Evolutionary conservation across 2,797 vertebrate genomes (phyloP).

Genomic region (Lagodon rhomboides): DNA sequence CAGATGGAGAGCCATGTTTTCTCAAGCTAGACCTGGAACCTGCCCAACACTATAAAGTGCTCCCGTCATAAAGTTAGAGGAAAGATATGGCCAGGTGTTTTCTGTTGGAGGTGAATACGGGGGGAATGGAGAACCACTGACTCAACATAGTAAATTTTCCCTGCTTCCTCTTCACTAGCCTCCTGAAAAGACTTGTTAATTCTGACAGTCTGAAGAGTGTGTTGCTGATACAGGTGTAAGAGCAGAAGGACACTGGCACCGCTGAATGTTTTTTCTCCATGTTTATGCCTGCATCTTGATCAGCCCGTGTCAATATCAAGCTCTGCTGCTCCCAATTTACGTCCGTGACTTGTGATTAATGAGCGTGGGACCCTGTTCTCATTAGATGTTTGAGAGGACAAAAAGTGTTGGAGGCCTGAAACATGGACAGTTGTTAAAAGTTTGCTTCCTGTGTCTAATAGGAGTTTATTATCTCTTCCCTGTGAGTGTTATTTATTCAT

Average conservation of each 20-base stretch:
- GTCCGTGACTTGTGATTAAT: constrained; percentile 36
- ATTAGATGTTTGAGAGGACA: constrained; percentile 30
- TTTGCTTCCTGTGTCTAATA: constrained; percentile 62
- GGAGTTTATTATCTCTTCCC: constrained; percentile 66
- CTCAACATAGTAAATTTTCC: constrained; percentile 65
- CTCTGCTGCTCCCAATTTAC: constrained; percentile 15
- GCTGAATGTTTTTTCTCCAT: constrained; percentile 23
- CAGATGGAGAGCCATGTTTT: constrained; percentile 54
- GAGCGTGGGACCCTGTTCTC: constrained; percentile 12
- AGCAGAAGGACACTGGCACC: constrained; percentile 30
- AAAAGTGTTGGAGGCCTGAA: constrained; percentile 29
- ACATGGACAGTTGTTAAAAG: constrained; percentile 39
- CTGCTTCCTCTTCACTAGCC: constrained; percentile 55
- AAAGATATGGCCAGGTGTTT: constrained; percentile 77
- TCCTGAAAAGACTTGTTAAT: constrained; percentile 54
- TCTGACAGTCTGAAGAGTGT: constrained; percentile 20
- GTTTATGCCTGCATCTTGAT: constrained; percentile 52
- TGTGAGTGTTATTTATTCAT: constrained; percentile 63
- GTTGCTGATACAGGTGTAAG: constrained; percentile 47
- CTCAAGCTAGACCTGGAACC: constrained; percentile 57
- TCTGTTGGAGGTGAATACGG: constrained; percentile 69
- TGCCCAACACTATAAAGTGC: constrained; percentile 62
- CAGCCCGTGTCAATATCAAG: constrained; percentile 16
- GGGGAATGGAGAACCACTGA: constrained; percentile 46
- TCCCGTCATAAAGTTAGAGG: constrained; percentile 64